Conservation (phyloP, 1,140 invertebrate genomes). For the Hestina assimilis region DNA sequence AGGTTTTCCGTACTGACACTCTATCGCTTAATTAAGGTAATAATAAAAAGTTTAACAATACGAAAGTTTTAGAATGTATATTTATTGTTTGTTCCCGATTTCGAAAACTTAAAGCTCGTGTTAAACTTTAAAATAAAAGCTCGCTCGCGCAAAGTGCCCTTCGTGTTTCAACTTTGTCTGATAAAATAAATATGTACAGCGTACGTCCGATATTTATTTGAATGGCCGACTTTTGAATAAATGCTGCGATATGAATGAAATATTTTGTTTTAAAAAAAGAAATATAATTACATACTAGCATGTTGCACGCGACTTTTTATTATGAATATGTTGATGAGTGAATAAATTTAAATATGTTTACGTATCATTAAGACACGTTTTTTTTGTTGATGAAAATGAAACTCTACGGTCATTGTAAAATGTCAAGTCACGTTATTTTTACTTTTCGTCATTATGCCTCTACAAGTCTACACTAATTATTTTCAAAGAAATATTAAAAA, state of each 20-base stretch:
- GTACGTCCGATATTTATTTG: constrained; percentile 3
- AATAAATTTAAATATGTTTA: too few relatives aligned
- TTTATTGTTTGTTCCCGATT: not conserved
- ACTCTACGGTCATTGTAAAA: too few relatives aligned
- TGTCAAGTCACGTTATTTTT: too few relatives aligned
- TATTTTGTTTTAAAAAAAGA: not conserved
- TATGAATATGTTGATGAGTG: too few relatives aligned
- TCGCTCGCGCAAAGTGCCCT: constrained; percentile 12
- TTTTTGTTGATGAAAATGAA: too few relatives aligned
- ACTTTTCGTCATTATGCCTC: too few relatives aligned
- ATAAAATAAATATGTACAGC: constrained; percentile 10
- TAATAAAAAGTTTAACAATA: not conserved
- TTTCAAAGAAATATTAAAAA: too few relatives aligned
- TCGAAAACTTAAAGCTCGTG: constrained; percentile 2
- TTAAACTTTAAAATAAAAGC: constrained; percentile 13
- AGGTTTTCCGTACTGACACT: too few relatives aligned
- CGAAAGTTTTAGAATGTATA: not conserved
- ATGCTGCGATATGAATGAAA: not conserved
- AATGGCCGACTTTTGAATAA: not conserved
- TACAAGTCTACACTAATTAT: too few relatives aligned
- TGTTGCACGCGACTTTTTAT: too few relatives aligned
- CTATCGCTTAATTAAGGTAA: too few relatives aligned
- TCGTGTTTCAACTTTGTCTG: constrained; percentile 16
- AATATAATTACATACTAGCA: not conserved
- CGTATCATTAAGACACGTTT: too few relatives aligned